These are phyloP conservation scores for Parazoanthus swiftii DNA, from an alignment of 92 coral and sea anemone species.

Conservation along the genomic window DNA sequence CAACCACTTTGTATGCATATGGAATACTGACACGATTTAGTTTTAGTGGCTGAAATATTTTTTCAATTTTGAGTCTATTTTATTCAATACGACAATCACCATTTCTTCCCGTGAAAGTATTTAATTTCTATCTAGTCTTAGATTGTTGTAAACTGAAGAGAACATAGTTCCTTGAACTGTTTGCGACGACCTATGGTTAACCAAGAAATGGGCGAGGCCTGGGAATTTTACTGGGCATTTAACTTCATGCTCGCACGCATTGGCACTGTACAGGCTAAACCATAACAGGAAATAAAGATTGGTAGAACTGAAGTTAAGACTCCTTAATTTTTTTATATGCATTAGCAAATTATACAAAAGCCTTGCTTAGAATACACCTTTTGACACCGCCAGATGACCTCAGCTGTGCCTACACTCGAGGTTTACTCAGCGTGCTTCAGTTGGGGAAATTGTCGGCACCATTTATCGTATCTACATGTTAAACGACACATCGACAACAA, in stretches of 20 bases:
- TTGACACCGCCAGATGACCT: conserved; percentile 24
- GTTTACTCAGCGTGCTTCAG: conserved; percentile 27
- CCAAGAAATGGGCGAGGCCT: conserved; percentile 14
- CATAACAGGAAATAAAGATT: neutral
- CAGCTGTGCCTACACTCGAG: conserved; percentile 27
- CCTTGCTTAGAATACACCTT: conserved; percentile 24
- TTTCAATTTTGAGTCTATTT: neutral
- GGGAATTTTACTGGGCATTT: too few relatives aligned
- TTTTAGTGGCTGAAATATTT: too few relatives aligned
- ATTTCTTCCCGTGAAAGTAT: neutral
- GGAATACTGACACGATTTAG: neutral
- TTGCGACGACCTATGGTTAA: neutral
- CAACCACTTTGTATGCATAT: too few relatives aligned
- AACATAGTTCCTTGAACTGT: neutral
- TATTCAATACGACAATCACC: neutral
- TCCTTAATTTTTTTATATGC: neutral
- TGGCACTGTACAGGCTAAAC: neutral
- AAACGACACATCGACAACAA: neutral
- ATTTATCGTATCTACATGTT: neutral
- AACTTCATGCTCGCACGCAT: too few relatives aligned
- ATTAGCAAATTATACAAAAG: conserved; percentile 1
- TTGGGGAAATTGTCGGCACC: neutral
- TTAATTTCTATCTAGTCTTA: neutral
- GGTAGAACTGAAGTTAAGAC: neutral
- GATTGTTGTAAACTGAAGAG: neutral